These are phyloP conservation scores for Monochamus alternatus DNA, from an alignment of 2,888 invertebrate species.

Conservation along the genomic window DNA sequence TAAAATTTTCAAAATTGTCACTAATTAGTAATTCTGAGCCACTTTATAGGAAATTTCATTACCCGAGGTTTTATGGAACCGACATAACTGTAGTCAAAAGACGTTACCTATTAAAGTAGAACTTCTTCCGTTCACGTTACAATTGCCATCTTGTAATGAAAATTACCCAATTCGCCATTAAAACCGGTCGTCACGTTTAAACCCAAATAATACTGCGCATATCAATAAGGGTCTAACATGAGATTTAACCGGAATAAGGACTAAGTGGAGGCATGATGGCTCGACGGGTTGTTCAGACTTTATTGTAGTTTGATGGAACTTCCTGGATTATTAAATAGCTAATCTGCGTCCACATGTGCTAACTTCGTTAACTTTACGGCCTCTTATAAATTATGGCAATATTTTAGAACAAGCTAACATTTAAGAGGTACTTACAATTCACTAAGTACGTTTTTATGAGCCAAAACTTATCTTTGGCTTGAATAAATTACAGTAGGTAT, in stretches of 20 bases:
- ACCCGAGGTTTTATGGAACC: not conserved
- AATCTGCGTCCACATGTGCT: slow-evolving; percentile 49
- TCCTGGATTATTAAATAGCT: slow-evolving; percentile 44
- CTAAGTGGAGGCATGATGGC: slow-evolving; percentile 31
- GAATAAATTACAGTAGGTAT: too few species aligned
- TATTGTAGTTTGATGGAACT: slow-evolving; percentile 46
- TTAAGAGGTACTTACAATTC: slow-evolving; percentile 14
- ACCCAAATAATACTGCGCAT: slow-evolving; percentile 29
- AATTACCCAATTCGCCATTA: slow-evolving; percentile 20
- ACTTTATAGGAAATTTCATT: not conserved
- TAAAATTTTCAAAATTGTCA: too few species aligned
- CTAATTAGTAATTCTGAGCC: not conserved
- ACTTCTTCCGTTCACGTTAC: not conserved
- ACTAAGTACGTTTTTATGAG: slow-evolving; percentile 3
- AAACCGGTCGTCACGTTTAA: slow-evolving; percentile 28
- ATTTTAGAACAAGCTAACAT: slow-evolving; percentile 22
- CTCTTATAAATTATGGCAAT: slow-evolving; percentile 41
- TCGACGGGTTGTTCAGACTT: slow-evolving; percentile 36
- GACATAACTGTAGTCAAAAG: not conserved
- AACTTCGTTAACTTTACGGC: slow-evolving; percentile 49
- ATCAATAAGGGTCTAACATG: slow-evolving; percentile 31
- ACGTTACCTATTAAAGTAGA: slow-evolving; percentile 8
- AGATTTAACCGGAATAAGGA: slow-evolving; percentile 21
- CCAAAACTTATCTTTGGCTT: not conserved
- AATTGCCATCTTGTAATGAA: slow-evolving; percentile 15